Evolutionary conservation across 2,888 invertebrate genomes (phyloP).

Genomic region (Amphimallon solstitiale): DNA sequence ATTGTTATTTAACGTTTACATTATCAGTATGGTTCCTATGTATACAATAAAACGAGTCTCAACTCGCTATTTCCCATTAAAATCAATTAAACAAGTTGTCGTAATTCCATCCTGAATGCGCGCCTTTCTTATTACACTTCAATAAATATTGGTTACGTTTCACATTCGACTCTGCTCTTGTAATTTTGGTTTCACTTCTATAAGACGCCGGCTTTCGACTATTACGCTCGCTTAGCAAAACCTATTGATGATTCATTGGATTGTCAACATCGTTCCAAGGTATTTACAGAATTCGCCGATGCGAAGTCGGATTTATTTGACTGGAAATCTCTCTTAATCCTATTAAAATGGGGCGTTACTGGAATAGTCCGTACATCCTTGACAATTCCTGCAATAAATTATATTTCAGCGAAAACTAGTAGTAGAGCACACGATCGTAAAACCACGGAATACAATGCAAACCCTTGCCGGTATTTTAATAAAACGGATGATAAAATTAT

Average conservation of each 20-base stretch:
- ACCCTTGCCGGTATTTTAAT: too few relatives aligned
- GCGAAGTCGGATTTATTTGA: conserved; percentile 1
- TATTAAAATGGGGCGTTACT: background rate
- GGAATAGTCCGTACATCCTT: background rate
- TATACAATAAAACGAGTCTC: too few relatives aligned
- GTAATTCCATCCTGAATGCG: background rate
- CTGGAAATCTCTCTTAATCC: conserved; percentile 16
- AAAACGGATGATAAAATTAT: too few relatives aligned
- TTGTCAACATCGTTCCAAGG: conserved; percentile 1
- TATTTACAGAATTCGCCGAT: conserved; percentile 7
- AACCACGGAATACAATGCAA: too few relatives aligned
- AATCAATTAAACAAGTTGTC: background rate
- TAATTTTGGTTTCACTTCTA: conserved; percentile 5
- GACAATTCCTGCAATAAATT: background rate
- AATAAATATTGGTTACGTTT: conserved; percentile 6
- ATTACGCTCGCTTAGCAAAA: conserved; percentile 10
- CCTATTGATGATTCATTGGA: conserved; percentile 14
- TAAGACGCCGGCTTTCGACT: background rate
- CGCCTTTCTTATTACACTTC: background rate
- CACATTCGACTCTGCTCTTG: background rate
- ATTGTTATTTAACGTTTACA: too few relatives aligned
- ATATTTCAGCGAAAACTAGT: background rate
- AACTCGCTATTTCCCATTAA: background rate
- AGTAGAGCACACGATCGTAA: background rate
- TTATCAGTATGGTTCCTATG: too few relatives aligned